phyloP scores from a whole-genome alignment of 2,888 invertebrate species.

The Leptopilina myrica region DNA sequence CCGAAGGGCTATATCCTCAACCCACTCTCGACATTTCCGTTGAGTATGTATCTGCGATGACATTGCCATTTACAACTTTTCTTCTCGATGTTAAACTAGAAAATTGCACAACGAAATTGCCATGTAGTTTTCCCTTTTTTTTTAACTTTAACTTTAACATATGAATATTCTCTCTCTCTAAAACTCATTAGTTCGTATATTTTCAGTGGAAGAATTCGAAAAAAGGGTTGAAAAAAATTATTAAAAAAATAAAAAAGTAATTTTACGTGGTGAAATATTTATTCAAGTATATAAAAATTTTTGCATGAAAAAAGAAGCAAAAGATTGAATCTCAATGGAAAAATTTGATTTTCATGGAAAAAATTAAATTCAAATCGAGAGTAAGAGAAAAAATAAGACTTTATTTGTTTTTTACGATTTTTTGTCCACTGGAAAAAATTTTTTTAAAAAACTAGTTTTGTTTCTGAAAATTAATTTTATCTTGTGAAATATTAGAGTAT shows the following conservation, averaged over 20 bases:
- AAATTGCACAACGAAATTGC: conserved; percentile 9
- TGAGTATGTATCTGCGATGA: conserved; percentile 67
- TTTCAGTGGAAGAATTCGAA: not conserved
- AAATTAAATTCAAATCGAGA: too few species aligned
- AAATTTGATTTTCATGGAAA: too few species aligned
- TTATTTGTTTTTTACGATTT: too few species aligned
- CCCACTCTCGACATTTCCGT: conserved; percentile 72
- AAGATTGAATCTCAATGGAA: too few species aligned
- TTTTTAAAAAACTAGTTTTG: too few species aligned
- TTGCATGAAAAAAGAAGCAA: too few species aligned
- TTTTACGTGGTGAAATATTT: not conserved
- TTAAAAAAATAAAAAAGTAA: not conserved
- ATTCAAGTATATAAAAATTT: too few species aligned
- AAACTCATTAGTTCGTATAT: not conserved
- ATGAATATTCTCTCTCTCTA: not conserved
- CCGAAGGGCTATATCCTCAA: conserved; percentile 70
- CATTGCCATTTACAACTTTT: conserved; percentile 20
- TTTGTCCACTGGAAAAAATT: too few species aligned
- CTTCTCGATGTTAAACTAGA: conserved; percentile 18
- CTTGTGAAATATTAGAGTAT: too few species aligned
- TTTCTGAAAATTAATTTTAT: too few species aligned
- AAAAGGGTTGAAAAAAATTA: not conserved
- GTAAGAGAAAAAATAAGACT: too few species aligned
- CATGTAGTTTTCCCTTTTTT: conserved; percentile 10
- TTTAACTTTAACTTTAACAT: not conserved